Base-by-base conservation (phyloP, 2,113 vertebrate genomes). In the Lucifuga dentata region DNA sequence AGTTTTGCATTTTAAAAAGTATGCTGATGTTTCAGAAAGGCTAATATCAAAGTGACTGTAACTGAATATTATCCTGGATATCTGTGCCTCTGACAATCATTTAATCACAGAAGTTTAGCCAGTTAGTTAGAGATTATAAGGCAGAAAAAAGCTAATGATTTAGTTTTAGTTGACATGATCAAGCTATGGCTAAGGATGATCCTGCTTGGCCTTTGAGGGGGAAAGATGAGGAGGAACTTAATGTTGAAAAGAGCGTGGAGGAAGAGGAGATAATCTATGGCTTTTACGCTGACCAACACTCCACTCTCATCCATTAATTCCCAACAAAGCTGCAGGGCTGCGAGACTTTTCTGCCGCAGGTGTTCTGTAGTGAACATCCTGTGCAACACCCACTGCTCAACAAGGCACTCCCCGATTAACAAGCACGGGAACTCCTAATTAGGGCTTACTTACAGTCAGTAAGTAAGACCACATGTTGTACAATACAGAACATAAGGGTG, bases 301-400 rank as follows among this genome's bases (percentile, higher is more conserved):
- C 57, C 56, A 70, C 75, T 68, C 62, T 51, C 20, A 64, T 76
- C 73, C 39, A 62, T 72, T 60, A 88, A 89, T 89, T 89, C 87
- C 81, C 32, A 16, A 45, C 65, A 83, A 87, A 90, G 85, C 85
- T 69, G 50, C 73, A n/a, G 61, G 50, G 45, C 46, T 15, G 39
- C 68, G 29, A 45, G 56, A 49, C 51, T 63, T 71, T 49, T 66
- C 59, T 45, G 17, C 39, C 44, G 21, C 29, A 8, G 39, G 57
- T 50, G 78, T 64, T 63, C 81, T 60, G 60, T 48, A 38, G 57
- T 62, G 67, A 81, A 60, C 75, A 41, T 39, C 1, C 68, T 52
- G 59, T 51, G 61, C 35, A 2, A 17, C 20, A 26, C 20, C 13
- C 23, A 21, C 56, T 12, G 17, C 32, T 35, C 49, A 20, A 52